Percentiles rank a stretch among this genome's conserved stretches.
Evolutionary conservation across 2,113 vertebrate species (phyloP).

Genomic region (Pelodiscus sinensis): DNA sequence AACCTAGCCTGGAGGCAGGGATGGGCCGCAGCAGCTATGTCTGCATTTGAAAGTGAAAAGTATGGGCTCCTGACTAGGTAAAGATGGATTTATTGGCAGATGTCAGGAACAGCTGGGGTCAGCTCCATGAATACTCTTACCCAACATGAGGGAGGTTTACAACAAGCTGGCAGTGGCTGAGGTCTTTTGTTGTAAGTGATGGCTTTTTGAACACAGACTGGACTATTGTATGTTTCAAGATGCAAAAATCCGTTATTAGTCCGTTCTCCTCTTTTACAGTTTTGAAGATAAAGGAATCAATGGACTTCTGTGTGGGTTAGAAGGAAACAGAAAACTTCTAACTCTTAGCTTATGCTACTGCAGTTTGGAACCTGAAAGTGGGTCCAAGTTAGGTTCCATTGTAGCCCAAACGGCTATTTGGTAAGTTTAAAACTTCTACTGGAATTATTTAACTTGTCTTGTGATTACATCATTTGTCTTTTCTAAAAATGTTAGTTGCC

Average conservation of each 20-base stretch:
- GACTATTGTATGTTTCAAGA: neutral
- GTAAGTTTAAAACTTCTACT: slow-evolving; percentile 4
- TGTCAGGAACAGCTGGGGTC: neutral
- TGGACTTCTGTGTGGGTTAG: slow-evolving; percentile 61
- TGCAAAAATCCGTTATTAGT: neutral
- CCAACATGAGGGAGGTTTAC: neutral
- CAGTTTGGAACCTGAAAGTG: slow-evolving; percentile 63
- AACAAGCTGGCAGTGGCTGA: neutral
- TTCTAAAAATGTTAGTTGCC: neutral
- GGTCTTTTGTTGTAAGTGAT: neutral
- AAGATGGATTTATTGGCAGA: neutral
- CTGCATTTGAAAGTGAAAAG: neutral
- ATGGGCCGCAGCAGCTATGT: neutral
- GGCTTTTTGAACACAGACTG: neutral
- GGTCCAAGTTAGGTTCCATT: slow-evolving; percentile 33
- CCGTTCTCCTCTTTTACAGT: slow-evolving; percentile 48
- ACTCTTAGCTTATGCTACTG: slow-evolving; percentile 73
- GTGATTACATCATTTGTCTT: neutral
- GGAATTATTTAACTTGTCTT: neutral
- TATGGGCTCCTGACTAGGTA: neutral
- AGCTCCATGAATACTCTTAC: neutral
- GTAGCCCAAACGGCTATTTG: slow-evolving; percentile 56
- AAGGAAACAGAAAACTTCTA: slow-evolving; percentile 51
- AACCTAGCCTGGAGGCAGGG: neutral
- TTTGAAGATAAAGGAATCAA: slow-evolving; percentile 64